Evolutionary conservation across 1,140 invertebrate genomes (phyloP).

Genomic region (Magallana gigas): DNA sequence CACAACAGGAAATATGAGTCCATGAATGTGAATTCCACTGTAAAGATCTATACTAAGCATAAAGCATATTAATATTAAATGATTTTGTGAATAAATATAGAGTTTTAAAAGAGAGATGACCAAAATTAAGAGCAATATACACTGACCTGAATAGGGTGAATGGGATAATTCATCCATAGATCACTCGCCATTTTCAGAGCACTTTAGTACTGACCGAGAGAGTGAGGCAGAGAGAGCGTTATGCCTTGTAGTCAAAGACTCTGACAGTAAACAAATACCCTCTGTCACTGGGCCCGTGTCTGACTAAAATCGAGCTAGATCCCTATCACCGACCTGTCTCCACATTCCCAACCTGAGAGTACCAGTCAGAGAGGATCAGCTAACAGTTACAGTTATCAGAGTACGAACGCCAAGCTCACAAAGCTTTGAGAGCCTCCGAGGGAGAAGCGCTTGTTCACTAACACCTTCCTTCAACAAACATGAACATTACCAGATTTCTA

Average conservation of each 20-base stretch:
- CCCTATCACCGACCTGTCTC: background rate
- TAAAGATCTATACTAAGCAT: no score
- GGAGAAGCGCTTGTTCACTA: background rate
- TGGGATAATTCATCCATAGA: conserved; percentile 10
- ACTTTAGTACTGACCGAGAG: conserved; percentile 43
- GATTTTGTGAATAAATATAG: no score
- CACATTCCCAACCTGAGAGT: background rate
- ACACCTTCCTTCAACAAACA: conserved; percentile 21
- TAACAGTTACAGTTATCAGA: background rate
- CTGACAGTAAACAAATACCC: conserved; percentile 15
- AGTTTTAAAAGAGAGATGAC: no score
- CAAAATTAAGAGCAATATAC: background rate
- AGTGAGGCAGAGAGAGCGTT: conserved; percentile 37
- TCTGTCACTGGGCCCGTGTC: background rate
- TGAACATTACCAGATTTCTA: background rate
- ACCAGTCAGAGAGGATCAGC: background rate
- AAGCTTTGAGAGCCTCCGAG: background rate
- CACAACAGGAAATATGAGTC: no score
- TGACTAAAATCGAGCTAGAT: background rate
- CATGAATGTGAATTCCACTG: no score
- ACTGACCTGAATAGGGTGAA: conserved; percentile 9
- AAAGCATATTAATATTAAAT: no score
- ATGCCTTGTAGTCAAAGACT: conserved; percentile 7
- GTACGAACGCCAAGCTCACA: background rate
- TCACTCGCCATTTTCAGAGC: conserved; percentile 11